A percentile compares a stretch with the other conserved stretches of the same genome.
These are phyloP conservation scores for Accipiter cooperii DNA, from an alignment of 2,113 vertebrate genomes.

Conservation along the genomic window DNA sequence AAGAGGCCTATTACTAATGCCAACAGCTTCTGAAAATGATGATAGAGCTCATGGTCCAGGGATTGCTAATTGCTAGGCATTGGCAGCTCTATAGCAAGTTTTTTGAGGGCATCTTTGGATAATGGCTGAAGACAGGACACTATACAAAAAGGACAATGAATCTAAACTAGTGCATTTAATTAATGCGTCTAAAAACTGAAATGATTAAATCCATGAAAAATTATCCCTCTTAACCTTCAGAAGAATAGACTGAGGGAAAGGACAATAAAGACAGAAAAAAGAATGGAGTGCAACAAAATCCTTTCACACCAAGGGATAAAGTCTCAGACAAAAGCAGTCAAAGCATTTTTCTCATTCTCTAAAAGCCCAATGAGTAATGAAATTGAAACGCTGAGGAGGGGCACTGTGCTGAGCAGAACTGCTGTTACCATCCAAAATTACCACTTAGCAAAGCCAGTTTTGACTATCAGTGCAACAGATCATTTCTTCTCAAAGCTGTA, in stretches of 20 bases:
- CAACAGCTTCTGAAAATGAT: neutral
- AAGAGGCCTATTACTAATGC: neutral
- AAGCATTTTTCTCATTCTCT: neutral
- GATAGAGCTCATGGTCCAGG: neutral
- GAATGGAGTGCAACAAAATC: neutral
- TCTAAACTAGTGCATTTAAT: neutral
- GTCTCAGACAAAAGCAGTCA: neutral
- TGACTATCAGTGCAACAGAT: neutral
- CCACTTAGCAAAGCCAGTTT: neutral
- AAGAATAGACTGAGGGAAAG: neutral
- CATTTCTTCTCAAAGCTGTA: neutral
- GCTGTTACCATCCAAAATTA: neutral
- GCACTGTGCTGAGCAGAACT: neutral
- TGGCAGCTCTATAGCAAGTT: neutral
- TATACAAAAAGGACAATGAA: neutral
- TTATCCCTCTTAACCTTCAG: neutral
- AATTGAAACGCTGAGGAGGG: neutral
- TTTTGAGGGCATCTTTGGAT: constrained; percentile 6
- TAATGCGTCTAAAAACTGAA: neutral
- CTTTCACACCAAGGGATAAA: neutral
- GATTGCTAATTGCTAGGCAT: constrained; percentile 28
- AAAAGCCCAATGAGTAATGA: neutral
- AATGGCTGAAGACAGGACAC: neutral
- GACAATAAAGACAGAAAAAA: neutral
- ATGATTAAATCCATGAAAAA: neutral